Conservation (phyloP, 2,888 invertebrate species). For the Stratiomys singularior region DNA sequence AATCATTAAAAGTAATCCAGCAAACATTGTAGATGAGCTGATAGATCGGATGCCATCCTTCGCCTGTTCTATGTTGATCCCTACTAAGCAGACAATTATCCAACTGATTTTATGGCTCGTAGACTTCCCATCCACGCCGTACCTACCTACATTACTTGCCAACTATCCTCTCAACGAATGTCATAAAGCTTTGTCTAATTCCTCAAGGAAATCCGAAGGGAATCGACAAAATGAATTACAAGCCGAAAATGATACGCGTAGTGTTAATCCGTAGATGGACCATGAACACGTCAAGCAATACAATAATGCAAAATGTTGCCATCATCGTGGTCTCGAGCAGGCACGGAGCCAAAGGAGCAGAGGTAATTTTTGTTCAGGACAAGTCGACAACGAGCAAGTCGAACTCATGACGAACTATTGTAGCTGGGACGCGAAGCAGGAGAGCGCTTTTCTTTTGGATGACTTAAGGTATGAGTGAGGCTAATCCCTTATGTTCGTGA, state of each 20-base stretch:
- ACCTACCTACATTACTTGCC: too few species aligned
- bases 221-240: constrained; percentile 21
- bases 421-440: background rate
- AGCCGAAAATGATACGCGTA: background rate
- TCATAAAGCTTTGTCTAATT: constrained; percentile 13
- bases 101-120: too few species aligned
- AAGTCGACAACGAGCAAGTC: background rate
- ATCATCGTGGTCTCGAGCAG: background rate
- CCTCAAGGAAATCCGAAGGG: constrained; percentile 20
- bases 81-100: too few species aligned
- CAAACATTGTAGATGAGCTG: too few species aligned
- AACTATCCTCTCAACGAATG: too few species aligned
- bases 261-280: constrained; percentile 11
- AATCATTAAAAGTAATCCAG: too few species aligned
- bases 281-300: constrained; percentile 1
- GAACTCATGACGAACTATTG: background rate
- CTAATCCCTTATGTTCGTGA: constrained; percentile 48
- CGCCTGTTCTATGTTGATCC: too few species aligned
- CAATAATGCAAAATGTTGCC: background rate
- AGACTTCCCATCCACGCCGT: too few species aligned
- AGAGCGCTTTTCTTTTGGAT: constrained; percentile 16
- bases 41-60: too few species aligned
- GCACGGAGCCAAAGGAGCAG: too few species aligned
- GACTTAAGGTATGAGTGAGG: constrained; percentile 42
- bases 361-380: background rate